These are phyloP conservation scores for Actenoides hombroni DNA, from an alignment of 2,113 vertebrate species.

Conservation along the genomic window DNA sequence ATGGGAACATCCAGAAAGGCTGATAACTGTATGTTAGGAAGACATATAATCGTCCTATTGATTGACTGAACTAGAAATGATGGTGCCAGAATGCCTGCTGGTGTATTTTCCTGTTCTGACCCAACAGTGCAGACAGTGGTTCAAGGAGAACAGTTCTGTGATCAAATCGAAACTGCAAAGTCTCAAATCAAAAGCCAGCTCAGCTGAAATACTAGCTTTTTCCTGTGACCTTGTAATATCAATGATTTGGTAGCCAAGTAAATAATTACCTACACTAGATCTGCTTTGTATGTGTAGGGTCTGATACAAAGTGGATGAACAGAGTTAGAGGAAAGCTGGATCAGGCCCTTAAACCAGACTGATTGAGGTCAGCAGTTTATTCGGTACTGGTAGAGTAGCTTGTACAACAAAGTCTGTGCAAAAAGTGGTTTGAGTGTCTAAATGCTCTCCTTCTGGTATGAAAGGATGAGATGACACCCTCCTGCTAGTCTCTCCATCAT, in stretches of 20 bases:
- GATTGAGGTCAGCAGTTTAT: not conserved
- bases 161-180: not conserved
- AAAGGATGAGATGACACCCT: not conserved
- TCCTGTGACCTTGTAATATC: not conserved
- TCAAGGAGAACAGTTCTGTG: not conserved
- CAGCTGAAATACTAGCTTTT: not conserved
- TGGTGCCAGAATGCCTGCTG: not conserved
- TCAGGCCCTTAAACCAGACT: not conserved
- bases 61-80: not conserved
- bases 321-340: not conserved
- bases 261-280: not conserved
- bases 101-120: not conserved
- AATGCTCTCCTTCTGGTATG: accelerated
- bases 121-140: not conserved
- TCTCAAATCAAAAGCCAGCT: not conserved
- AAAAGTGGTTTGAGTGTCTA: not conserved
- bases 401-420: not conserved
- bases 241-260: not conserved
- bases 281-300: not conserved
- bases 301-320: not conserved
- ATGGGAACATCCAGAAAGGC: not conserved
- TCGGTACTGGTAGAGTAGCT: accelerated
- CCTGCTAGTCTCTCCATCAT: not conserved
- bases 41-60: not conserved
- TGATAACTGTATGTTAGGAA: not conserved